These are phyloP conservation scores for Callithrix jacchus DNA, from an alignment of 2,113 vertebrate genomes.

Conservation along the genomic window DNA sequence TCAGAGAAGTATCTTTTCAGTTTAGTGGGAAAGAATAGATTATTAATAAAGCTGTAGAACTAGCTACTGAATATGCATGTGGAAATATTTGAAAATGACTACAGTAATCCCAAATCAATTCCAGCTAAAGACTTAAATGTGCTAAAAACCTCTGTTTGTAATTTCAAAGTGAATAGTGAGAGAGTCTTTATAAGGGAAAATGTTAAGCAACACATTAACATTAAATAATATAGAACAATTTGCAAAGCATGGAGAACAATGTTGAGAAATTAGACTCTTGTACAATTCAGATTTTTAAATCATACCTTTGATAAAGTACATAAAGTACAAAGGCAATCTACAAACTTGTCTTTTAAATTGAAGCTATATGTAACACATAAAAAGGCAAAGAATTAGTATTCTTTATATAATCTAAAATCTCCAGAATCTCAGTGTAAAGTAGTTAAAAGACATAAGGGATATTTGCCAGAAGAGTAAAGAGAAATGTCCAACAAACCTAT, in stretches of 20 bases:
- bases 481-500: neutral
- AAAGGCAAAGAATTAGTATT: neutral
- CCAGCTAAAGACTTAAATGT: neutral
- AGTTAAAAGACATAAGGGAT: neutral
- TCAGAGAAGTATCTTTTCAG: neutral
- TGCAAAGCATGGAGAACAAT: neutral
- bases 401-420: neutral
- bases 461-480: neutral
- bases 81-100: neutral
- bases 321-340: neutral
- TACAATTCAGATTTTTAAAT: neutral
- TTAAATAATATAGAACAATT: neutral
- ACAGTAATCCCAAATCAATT: neutral
- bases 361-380: neutral
- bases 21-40: neutral
- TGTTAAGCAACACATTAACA: neutral
- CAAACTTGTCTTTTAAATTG: neutral
- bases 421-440: neutral
- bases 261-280: neutral
- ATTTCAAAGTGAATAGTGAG: neutral
- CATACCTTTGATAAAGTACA: neutral
- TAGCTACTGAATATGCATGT: neutral
- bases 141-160: neutral
- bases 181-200: neutral
- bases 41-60: neutral